Evolutionary conservation across 2,888 invertebrate genomes (phyloP), one percentile per base, ranked within the genome.

Genomic region (Agrotis exclamationis): DNA sequence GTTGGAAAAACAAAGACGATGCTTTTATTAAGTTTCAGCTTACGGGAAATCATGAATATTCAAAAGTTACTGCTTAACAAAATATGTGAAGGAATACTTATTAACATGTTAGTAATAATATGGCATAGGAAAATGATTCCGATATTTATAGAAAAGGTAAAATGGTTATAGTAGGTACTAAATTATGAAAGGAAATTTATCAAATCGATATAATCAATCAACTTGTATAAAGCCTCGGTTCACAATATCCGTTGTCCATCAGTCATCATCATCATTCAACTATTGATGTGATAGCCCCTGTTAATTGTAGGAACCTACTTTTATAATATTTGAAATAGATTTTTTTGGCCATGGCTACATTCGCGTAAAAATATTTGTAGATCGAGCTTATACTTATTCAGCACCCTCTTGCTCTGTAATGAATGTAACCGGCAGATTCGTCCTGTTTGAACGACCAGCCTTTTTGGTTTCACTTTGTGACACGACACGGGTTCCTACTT

Each of bases 211-310:
- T 47, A 54, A 75, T 79, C 63, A 72, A 50, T 72, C 51, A 79
- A 74, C 16, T 63, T 63, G 18, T 45, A 59, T 60, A 77, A 81
- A 56, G 53, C 51, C 24, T 54, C 51, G 48, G 56, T 47, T 77
- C 59, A 76, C 48, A 78, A 72, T 77, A 72, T 57, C 57, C 53
- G 56, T 54, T 64, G 53, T 69, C 63, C 59, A 57, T 82, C 44
- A 69, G 65, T 68, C 65, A 77, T 72, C 60, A 72, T 82, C 76
- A 81, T 60, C 63, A 81, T 70, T 68, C 28, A 44, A 54, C 58
- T 68, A 64, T 82, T 56, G 48, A 69, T 56, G 44, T 62, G 22
- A 60, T 56, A 77, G 24, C 48, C 56, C 13, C 18, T 22, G 48
- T 70, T 56, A 7, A 70, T 70, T 56, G 20, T 77, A 39, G 11